A percentile compares a stretch with the other conserved stretches of the same genome.
Conservation (phyloP, 2,888 invertebrate species). For the Sericinus montela region DNA sequence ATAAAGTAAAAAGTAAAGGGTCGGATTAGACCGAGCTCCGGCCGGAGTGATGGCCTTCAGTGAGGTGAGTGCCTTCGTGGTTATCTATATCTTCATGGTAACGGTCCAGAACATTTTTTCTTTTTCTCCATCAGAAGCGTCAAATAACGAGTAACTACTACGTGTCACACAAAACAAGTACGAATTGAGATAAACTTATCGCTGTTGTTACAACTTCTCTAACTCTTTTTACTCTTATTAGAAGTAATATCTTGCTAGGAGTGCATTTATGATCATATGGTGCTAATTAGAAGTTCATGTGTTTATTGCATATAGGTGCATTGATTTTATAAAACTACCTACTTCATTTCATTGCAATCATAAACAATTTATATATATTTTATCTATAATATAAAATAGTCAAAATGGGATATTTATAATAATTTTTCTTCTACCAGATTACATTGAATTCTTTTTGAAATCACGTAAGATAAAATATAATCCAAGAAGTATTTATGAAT, state of each 20-base stretch:
- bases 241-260: background rate
- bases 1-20: constrained; percentile 69
- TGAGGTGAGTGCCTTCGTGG: constrained; percentile 80
- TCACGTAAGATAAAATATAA: no score
- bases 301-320: background rate
- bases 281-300: constrained; percentile 6
- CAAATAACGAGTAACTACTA: constrained; percentile 4
- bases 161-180: constrained; percentile 16
- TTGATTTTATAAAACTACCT: no score
- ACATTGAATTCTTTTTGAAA: no score
- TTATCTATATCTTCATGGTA: constrained; percentile 19
- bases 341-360: no score
- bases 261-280: background rate
- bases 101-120: constrained; percentile 9
- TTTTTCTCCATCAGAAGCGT: constrained; percentile 13
- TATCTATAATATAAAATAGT: no score
- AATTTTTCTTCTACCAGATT: no score
- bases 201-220: constrained; percentile 1
- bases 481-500: no score
- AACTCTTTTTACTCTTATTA: background rate
- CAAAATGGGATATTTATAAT: no score
- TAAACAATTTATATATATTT: no score
- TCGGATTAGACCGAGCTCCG: constrained; percentile 77
- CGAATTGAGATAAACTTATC: constrained; percentile 3
- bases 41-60: constrained; percentile 87